phyloP scores from a whole-genome alignment of 2,888 invertebrate genomes.

The Teinopalpus imperialis region DNA sequence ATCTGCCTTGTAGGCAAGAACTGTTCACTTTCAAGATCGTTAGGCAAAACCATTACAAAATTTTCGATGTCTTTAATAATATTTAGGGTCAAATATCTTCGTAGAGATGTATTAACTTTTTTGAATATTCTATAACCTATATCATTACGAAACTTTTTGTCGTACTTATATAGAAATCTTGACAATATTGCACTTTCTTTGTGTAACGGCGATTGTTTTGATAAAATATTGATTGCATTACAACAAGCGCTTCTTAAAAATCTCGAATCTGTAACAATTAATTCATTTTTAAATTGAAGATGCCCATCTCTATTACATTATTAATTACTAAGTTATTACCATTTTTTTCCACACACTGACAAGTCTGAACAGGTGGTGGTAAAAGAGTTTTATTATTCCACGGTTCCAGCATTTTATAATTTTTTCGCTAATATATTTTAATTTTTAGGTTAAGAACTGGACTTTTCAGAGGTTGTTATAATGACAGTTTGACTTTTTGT shows the following conservation, averaged over 20 bases:
- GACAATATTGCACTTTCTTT: conserved; percentile 79
- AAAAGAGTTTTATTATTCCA: conserved; percentile 57
- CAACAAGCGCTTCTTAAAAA: conserved; percentile 46
- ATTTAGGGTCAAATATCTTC: conserved; percentile 71
- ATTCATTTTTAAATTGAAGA: not conserved
- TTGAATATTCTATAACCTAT: conserved; percentile 80
- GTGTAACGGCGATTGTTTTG: conserved; percentile 73
- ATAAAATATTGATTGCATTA: conserved; percentile 51
- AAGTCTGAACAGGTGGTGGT: conserved; percentile 64
- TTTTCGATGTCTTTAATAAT: conserved; percentile 66
- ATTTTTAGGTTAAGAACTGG: no score
- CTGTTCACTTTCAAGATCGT: conserved; percentile 41
- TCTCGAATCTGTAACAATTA: conserved; percentile 51
- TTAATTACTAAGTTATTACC: conserved; percentile 39
- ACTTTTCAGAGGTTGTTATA: no score
- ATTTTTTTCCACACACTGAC: conserved; percentile 36
- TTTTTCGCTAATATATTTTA: no score
- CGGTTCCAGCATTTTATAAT: conserved; percentile 53
- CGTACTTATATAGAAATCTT: conserved; percentile 81
- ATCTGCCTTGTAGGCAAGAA: conserved; percentile 81
- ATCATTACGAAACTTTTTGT: conserved; percentile 81
- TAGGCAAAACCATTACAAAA: conserved; percentile 54
- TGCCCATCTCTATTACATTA: no score
- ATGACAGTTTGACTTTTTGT: no score
- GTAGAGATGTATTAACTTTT: conserved; percentile 76